Percentiles rank a stretch among this genome's conserved stretches.
phyloP scores from a whole-genome alignment of 2,113 vertebrate genomes.

The Gopherus evgoodei region DNA sequence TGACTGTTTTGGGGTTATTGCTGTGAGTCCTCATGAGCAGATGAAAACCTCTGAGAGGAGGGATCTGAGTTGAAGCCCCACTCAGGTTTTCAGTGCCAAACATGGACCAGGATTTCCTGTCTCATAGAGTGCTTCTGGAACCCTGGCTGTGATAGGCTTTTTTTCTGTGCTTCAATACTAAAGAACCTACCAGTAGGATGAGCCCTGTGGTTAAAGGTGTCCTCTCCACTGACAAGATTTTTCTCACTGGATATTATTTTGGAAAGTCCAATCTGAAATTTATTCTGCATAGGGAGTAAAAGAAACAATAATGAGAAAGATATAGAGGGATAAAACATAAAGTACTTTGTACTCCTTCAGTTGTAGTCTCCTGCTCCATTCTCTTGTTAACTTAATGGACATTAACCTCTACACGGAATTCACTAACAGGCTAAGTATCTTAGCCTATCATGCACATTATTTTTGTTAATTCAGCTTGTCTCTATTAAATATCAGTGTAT shows the following conservation, averaged over 20 bases:
- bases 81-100: neutral
- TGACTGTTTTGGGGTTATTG: constrained; percentile 64
- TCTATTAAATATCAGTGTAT: constrained; percentile 58
- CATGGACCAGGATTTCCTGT: constrained; percentile 40
- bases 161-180: neutral
- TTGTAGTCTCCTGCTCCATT: neutral
- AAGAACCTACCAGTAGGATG: rapidly evolving
- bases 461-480: constrained; percentile 72
- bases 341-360: rapidly evolving
- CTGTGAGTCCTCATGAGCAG: constrained; percentile 30
- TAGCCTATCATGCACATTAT: constrained; percentile 47
- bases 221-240: rapidly evolving
- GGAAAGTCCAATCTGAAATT: neutral
- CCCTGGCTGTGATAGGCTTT: neutral
- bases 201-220: neutral
- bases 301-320: neutral
- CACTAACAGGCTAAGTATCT: neutral
- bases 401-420: neutral
- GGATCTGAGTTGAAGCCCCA: constrained; percentile 43
- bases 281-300: neutral
- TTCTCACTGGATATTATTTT: neutral
- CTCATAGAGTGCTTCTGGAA: constrained; percentile 32
- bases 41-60: constrained; percentile 4
- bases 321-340: neutral
- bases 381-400: neutral